A percentile compares a stretch with the other conserved stretches of the same genome.
Conservation (phyloP, 2,797 vertebrate species). For the Macropodus opercularis region DNA sequence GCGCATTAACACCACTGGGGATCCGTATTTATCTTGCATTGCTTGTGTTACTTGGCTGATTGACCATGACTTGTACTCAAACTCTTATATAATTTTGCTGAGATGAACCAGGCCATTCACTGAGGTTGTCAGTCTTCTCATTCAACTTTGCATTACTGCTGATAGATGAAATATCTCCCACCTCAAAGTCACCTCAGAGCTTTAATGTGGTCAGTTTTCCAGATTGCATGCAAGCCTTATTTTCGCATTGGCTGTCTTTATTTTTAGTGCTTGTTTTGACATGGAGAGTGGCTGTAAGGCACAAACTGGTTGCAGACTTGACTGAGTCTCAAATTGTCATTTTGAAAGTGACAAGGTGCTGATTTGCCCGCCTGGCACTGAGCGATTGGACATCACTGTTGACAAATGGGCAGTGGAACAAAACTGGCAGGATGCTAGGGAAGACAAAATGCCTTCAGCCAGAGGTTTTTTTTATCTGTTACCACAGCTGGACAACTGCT, state of each 20-base stretch:
- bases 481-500: conserved; percentile 78
- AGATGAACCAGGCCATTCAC: conserved; percentile 46
- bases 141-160: conserved; percentile 38
- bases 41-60: conserved; percentile 58
- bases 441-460: conserved; percentile 85
- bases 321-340: conserved; percentile 85
- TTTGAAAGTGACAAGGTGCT: conserved; percentile 85
- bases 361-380: conserved; percentile 85
- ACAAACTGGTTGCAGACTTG: conserved; percentile 72
- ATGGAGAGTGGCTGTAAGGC: conserved; percentile 68
- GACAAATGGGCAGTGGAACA: conserved; percentile 88
- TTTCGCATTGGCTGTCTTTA: conserved; percentile 66
- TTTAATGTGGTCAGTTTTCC: conserved; percentile 54
- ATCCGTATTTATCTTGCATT: conserved; percentile 46
- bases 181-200: conserved; percentile 61
- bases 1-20: conserved; percentile 32
- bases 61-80: conserved; percentile 48
- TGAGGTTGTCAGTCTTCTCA: conserved; percentile 24
- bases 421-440: conserved; percentile 84
- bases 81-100: conserved; percentile 48
- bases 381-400: conserved; percentile 89
- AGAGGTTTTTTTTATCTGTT: conserved; percentile 73
- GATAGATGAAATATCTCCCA: conserved; percentile 55
- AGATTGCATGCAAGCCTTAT: conserved; percentile 57
- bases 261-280: conserved; percentile 74